These are phyloP conservation scores for Butorides virescens DNA, from an alignment of 2,113 vertebrate genomes.

Conservation along the genomic window DNA sequence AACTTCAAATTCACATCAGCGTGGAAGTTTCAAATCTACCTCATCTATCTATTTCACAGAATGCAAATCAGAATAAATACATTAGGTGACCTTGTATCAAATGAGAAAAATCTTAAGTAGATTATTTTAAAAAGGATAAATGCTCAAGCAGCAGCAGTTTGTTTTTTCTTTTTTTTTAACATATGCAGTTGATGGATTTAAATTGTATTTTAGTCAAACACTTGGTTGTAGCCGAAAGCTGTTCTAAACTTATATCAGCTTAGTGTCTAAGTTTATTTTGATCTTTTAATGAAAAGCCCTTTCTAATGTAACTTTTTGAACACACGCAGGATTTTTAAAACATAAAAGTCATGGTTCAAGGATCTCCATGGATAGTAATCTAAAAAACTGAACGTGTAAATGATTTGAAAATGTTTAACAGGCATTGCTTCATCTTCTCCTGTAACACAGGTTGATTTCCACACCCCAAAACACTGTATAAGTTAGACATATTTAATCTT, in stretches of 20 bases:
- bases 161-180: background rate
- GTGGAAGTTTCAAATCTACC: background rate
- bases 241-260: background rate
- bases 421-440: background rate
- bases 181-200: background rate
- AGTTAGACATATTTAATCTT: background rate
- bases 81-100: background rate
- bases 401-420: background rate
- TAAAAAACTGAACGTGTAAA: background rate
- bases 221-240: background rate
- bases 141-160: background rate
- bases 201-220: background rate
- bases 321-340: background rate
- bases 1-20: background rate
- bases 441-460: background rate
- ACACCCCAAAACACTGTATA: background rate
- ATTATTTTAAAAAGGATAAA: background rate
- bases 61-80: background rate
- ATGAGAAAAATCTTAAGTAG: background rate
- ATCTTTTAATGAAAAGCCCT: background rate
- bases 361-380: background rate
- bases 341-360: background rate
- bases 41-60: background rate
- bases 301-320: background rate
- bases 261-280: background rate